A percentile compares a stretch with the other conserved stretches of the same genome.
Evolutionary conservation across 2,113 vertebrate genomes (phyloP).

Genomic region (Dasyurus viverrinus): DNA sequence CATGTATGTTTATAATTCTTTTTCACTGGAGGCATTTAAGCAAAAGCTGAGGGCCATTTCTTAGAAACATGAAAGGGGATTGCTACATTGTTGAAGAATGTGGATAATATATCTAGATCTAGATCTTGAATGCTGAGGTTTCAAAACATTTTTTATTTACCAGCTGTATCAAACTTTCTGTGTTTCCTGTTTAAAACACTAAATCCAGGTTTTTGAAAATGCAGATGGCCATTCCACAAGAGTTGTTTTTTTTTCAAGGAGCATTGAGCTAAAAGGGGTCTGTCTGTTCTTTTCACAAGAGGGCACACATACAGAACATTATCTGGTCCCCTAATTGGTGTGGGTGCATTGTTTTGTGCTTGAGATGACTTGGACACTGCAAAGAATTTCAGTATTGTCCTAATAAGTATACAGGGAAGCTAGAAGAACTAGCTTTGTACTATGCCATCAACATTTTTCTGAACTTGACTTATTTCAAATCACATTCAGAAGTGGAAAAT

Average conservation of each 20-base stretch:
- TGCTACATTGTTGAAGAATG: not conserved
- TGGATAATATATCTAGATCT: not conserved
- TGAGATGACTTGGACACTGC: not conserved
- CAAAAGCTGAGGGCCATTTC: not conserved
- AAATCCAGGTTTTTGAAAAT: not conserved
- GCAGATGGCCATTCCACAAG: not conserved
- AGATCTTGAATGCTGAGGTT: not conserved
- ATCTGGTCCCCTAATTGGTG: not conserved
- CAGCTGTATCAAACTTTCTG: not conserved
- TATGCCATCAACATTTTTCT: no score
- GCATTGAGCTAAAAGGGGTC: not conserved
- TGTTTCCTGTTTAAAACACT: not conserved
- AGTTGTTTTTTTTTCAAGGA: slow-evolving; percentile 6
- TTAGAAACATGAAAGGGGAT: not conserved
- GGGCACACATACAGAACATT: not conserved
- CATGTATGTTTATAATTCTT: not conserved
- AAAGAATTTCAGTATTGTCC: no score
- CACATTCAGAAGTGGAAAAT: no score
- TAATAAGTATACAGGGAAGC: no score
- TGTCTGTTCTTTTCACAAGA: not conserved
- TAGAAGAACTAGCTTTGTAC: no score
- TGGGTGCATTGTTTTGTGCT: not conserved
- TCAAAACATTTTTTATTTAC: not conserved
- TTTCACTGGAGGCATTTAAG: not conserved
- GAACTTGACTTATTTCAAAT: no score